Base-by-base conservation (phyloP, 2,797 vertebrate genomes). In the Knipowitschia caucasica region DNA sequence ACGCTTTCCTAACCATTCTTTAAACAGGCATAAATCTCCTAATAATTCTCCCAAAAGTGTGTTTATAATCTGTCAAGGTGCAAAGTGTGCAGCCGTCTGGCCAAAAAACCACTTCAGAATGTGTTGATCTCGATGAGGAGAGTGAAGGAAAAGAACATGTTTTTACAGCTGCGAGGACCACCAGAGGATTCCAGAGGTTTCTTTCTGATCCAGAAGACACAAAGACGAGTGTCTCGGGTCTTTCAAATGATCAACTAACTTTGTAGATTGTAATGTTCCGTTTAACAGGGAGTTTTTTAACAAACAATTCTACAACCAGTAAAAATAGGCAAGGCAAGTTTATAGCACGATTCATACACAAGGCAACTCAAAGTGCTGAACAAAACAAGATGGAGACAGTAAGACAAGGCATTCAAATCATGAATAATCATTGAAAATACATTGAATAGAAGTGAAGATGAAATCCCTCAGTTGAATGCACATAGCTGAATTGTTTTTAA, bases 131-230 rank as follows among this genome's bases (percentile, higher is more conserved):
- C 25, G 40, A 44, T 25, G 42, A 44, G 24, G 12, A 44, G 23
- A 44, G 26, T 44, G 23, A 15, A 7, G 42, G 42, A 44, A 17
- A 21, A n/a, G 21, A 25, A n/a, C 5, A 14, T 44, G 24, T 23
- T 44, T 44, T 26, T 27, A 44, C 42, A 44, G 42, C 42, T 44
- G 40, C 25, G 24, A 44, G 42, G 24, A 44, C 23, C 24, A 26
- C 42, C 14, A 14, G 14, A 26, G 7, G 20, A 9, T 12, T 40
- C 38, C 20, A 21, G 17, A 6, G 36, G 18, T 7, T 23, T 40
- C 17, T 44, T 15, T 42, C n/a, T 7, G 4, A 44, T 4, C 21
- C 12, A 23, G 2, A 42, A 23, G 12, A 44, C 5, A 23, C 11
- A 42, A 11, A 21, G 30, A 31, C 30, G 14, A 20, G 23, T 26